Evolutionary conservation across 2,113 vertebrate genomes (phyloP), one percentile per base, ranked within the genome.

Genomic region (Myiagra hebetior): DNA sequence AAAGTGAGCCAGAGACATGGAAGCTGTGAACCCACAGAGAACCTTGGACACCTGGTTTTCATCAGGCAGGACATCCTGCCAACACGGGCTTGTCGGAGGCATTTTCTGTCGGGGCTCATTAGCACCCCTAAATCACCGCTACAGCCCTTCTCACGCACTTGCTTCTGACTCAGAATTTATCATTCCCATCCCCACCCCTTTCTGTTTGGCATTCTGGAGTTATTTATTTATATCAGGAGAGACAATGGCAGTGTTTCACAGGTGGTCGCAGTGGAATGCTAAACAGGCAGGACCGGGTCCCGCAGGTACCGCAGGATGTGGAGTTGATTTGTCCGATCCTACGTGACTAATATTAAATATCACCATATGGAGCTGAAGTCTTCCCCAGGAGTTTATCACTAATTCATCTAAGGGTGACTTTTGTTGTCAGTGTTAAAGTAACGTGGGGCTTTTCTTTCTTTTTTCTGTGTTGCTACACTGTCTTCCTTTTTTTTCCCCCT

Each of bases 161-260:
- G 4, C 50, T 57, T 86, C 76, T 62, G 86, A 44, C 67, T 87
- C 50, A 15, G 74, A 80, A 87, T 81, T 93, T 92, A 55, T 76
- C 92, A 75, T 93, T 84, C 83, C 69, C 64, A 39, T 94, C 46
- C 83, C 80, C 90, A 91, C 84, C 65, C 65, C 62, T 89, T 64
- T 83, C 89, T 76, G 46, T 44, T 78, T 97, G 96, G 91, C 65
- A 96, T 95, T 89, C 93, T 78, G 80, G 87, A 78, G 91, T 96
- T 92, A 97, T 91, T 97, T 96, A 87, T 93, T 96, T 97, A 92
- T 62, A 97, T 89, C 86, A 26, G 9, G 57, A 89, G 86, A 97
- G 93, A 97, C 73, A 92, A 97, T 55, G 83, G 84, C 69, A 64
- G 59, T 55, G 37, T 88, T 95, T 93, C 96, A 47, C 21, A 12